Base-by-base conservation (phyloP, 92 coral and sea anemone species). In the Zoanthus sociatus region DNA sequence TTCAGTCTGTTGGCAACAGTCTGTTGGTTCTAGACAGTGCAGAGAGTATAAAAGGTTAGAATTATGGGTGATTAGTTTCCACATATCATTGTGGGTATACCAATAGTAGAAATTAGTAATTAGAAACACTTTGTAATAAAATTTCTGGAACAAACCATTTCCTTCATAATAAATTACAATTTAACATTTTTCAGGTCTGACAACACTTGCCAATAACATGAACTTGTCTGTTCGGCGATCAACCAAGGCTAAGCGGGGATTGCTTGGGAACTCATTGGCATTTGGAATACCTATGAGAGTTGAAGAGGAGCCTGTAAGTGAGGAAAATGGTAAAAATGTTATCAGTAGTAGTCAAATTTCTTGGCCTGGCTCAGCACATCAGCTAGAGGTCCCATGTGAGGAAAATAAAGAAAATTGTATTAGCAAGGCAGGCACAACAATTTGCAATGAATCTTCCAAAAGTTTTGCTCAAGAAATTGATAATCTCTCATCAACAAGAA, bases 281-380 rank as follows among this genome's bases (percentile, higher is more conserved):
- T 79, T 92, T 79, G 98, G 98, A 12, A 90, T 92, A 56, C 98
- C 98, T 26, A 50, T 73, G 77, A 93, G 98, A 58, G 95, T 88
- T 10, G 88, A 69, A 70, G 86, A 73, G 60, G 68, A 88, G 15
- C 73, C 75, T 12, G 46, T 32, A 21, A 90, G 84, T 2, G 89
- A 84, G 67, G 91, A 90, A 74, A 91, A 71, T 75, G 87, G 79
- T 11, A 33, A 85, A 10, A 8, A 42, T 20, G 18, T 16, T 68
- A 8, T 44, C 12, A 16, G 8, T 37, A 5, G 9, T 10, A 37
- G 42, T 37, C 42, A 37, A 37, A 37, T 37, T 37, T 37, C 42
- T 37, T 37, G 2, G 4, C 46, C 10, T 45, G 63, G 73, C 9
- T 47, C 12, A 14, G 46, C 11, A 21, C 48, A 64, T 30, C 74